phyloP scores from a whole-genome alignment of 1,140 invertebrate genomes.

The Holcopasites calliopsidis region DNA sequence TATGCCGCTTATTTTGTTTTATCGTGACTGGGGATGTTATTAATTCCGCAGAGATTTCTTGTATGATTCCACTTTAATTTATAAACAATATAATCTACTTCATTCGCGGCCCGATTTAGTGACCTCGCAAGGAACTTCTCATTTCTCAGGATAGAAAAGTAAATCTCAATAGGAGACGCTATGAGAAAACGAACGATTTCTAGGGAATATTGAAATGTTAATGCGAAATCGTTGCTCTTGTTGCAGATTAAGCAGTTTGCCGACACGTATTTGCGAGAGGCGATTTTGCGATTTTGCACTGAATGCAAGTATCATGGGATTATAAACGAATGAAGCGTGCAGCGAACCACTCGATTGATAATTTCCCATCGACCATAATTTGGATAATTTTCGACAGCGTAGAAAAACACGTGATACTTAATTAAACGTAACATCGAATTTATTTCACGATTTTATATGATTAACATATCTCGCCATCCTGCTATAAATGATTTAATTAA shows the following conservation, averaged over 20 bases:
- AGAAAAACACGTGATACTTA: constrained; percentile 36
- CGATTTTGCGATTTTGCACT: neutral
- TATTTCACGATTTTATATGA: constrained; percentile 48
- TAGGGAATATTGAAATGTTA: no score
- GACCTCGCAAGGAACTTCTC: no score
- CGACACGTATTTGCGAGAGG: neutral
- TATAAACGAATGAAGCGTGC: neutral
- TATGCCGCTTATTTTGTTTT: neutral
- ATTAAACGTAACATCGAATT: constrained; percentile 62
- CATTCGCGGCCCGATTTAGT: no score
- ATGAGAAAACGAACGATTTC: no score
- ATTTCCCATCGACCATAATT: constrained; percentile 47
- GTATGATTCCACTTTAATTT: no score
- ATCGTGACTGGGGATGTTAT: no score
- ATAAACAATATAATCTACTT: no score
- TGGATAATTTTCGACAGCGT: constrained; percentile 16
- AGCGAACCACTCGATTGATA: constrained; percentile 21
- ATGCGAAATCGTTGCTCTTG: no score
- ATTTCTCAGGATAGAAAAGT: no score
- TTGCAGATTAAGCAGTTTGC: no score
- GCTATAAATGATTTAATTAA: constrained; percentile 64
- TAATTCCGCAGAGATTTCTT: no score
- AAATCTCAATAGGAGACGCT: no score
- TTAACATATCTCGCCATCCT: constrained; percentile 47
- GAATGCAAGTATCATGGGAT: neutral